Conservation (phyloP, 2,113 vertebrate species). For the Rhipidura dahli region DNA sequence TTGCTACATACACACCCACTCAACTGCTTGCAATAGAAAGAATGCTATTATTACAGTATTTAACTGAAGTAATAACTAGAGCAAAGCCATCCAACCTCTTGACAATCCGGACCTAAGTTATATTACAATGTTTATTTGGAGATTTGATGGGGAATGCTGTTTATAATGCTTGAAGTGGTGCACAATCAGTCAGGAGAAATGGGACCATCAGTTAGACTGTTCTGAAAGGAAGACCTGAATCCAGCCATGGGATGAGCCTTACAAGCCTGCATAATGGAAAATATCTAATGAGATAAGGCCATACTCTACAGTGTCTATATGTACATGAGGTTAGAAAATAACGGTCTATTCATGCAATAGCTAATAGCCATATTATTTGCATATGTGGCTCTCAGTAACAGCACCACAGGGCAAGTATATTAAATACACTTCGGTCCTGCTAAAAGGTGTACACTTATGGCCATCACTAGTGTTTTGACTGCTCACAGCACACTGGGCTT, state of each 20-base stretch:
- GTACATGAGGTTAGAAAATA: background rate
- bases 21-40: background rate
- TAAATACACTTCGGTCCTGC: background rate
- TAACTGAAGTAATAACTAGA: conserved; percentile 10
- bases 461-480: background rate
- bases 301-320: background rate
- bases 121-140: background rate
- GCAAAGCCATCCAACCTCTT: background rate
- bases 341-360: background rate
- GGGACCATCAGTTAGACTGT: background rate
- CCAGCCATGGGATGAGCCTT: background rate
- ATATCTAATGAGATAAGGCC: background rate
- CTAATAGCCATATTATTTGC: background rate
- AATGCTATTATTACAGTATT: conserved; percentile 35
- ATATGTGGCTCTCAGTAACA: background rate
- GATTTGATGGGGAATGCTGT: background rate
- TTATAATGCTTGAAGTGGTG: background rate
- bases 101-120: background rate
- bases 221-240: background rate
- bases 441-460: background rate
- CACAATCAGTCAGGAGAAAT: background rate
- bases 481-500: background rate
- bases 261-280: background rate
- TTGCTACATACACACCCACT: conserved; percentile 48
- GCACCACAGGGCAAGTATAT: background rate